phyloP scores from a whole-genome alignment of 2,113 vertebrate genomes.

The Fukomys damarensis region DNA sequence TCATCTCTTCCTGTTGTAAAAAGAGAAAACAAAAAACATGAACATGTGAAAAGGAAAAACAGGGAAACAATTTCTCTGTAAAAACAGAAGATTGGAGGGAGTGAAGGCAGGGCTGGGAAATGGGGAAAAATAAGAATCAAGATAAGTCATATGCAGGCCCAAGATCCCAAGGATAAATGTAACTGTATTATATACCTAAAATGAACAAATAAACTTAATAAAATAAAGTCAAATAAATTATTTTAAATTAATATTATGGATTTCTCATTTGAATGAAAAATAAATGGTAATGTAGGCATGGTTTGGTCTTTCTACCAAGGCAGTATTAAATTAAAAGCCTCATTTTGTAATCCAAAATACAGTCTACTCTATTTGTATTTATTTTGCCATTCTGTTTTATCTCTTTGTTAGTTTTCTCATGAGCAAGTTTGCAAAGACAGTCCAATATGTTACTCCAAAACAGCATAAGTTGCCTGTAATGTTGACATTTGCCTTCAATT shows the following conservation, averaged over 20 bases:
- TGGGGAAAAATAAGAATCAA: too few relatives aligned
- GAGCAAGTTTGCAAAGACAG: conserved; percentile 37
- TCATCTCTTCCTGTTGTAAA: too few relatives aligned
- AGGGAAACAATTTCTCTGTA: too few relatives aligned
- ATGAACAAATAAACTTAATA: too few relatives aligned
- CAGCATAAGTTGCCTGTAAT: not conserved
- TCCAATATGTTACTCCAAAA: not conserved
- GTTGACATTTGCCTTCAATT: not conserved
- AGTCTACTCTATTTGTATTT: not conserved
- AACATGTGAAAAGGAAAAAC: too few relatives aligned
- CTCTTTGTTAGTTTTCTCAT: not conserved
- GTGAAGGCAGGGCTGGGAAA: too few relatives aligned
- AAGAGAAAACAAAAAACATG: too few relatives aligned
- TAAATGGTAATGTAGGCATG: not conserved
- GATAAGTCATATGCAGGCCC: too few relatives aligned
- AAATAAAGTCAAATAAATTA: not conserved
- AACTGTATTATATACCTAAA: too few relatives aligned
- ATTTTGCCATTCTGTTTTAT: not conserved
- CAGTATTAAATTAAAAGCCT: not conserved
- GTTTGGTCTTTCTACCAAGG: not conserved
- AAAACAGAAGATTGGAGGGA: too few relatives aligned
- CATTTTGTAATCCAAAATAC: not conserved
- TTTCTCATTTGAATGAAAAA: not conserved
- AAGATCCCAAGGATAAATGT: too few relatives aligned
- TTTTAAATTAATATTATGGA: not conserved